phyloP scores from a whole-genome alignment of 2,113 vertebrate genomes.

The Andinoacara biseriatus region DNA sequence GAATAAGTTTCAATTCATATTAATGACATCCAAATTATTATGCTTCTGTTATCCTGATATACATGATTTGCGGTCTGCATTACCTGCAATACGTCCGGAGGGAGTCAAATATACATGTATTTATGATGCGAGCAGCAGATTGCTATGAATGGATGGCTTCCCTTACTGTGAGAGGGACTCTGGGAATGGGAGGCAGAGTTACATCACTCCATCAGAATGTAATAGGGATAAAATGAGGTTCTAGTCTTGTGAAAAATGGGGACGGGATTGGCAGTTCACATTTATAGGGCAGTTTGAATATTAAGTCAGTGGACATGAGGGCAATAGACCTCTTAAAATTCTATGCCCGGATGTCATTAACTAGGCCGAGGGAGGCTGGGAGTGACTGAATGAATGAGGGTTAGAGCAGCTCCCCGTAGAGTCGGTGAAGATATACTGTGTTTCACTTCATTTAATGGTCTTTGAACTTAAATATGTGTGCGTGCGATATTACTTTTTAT shows the following conservation, averaged over 20 bases:
- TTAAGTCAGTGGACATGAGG: slow-evolving; percentile 54
- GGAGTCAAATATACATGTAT: slow-evolving; percentile 35
- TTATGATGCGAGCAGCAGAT: slow-evolving; percentile 42
- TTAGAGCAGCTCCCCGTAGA: slow-evolving; percentile 39
- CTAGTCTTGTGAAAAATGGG: slow-evolving; percentile 50
- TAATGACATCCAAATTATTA: no score
- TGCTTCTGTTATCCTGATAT: no score
- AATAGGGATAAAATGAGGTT: slow-evolving; percentile 66
- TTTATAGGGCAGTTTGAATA: slow-evolving; percentile 69
- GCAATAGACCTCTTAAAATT: slow-evolving; percentile 59
- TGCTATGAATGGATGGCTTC: slow-evolving; percentile 31
- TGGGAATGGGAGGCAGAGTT: slow-evolving; percentile 21
- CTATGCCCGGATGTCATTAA: slow-evolving; percentile 62
- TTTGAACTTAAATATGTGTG: slow-evolving; percentile 46
- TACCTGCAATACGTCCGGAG: slow-evolving; percentile 6
- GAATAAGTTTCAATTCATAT: neutral
- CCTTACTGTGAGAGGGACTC: slow-evolving; percentile 29
- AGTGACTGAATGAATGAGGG: slow-evolving; percentile 35
- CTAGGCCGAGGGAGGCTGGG: slow-evolving; percentile 21
- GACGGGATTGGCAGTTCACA: slow-evolving; percentile 38
- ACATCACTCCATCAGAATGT: slow-evolving; percentile 53
- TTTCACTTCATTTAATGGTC: slow-evolving; percentile 54
- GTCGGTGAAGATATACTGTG: slow-evolving; percentile 45
- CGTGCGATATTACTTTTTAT: slow-evolving; percentile 55
- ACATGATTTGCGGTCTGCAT: slow-evolving; percentile 41